These are phyloP conservation scores for Falcaria lacertinaria DNA, from an alignment of 2,888 invertebrate genomes.

Conservation along the genomic window DNA sequence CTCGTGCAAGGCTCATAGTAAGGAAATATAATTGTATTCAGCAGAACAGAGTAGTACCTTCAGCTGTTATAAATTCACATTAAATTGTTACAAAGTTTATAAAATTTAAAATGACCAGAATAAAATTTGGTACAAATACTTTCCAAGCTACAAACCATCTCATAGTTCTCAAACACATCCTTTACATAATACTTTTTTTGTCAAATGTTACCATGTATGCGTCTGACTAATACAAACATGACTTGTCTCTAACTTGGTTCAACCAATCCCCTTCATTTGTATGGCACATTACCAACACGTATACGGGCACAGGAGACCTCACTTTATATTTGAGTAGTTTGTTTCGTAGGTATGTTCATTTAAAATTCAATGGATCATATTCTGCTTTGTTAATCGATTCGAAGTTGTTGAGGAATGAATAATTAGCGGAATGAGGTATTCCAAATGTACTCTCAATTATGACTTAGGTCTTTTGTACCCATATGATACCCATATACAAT, in stretches of 20 bases:
- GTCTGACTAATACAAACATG: neutral
- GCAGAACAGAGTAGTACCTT: conserved; percentile 32
- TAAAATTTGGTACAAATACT: neutral
- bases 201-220: neutral
- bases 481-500: too few species aligned
- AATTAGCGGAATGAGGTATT: too few species aligned
- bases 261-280: neutral
- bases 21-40: conserved; percentile 3
- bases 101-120: conserved; percentile 3
- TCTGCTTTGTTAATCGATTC: too few species aligned
- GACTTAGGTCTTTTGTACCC: neutral
- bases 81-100: neutral
- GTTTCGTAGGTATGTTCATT: too few species aligned
- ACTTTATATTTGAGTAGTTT: too few species aligned
- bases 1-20: too few species aligned
- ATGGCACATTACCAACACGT: conserved; percentile 16
- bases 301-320: neutral
- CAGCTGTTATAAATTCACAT: neutral
- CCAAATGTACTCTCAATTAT: neutral
- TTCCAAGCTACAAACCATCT: neutral
- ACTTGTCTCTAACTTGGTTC: neutral
- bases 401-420: too few species aligned
- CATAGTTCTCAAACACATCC: neutral
- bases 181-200: neutral
- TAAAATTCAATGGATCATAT: too few species aligned